Evolutionary conservation across 37 sponge, comb jelly and placozoan genomes (phyloP).

Genomic region (Aplysina aerophoba): DNA sequence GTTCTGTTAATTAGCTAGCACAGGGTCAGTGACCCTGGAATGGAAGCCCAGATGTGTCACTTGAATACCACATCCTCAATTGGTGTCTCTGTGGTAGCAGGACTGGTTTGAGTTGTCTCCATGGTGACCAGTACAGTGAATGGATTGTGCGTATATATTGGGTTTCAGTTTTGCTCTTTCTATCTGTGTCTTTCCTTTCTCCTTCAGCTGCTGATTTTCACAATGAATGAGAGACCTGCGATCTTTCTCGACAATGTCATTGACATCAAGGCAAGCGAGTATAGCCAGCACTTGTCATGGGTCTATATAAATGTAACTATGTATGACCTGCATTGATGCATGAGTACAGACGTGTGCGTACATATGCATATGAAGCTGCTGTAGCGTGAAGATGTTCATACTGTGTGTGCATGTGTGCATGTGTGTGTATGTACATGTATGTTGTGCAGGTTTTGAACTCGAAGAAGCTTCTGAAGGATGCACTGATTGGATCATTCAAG

Average conservation of each 20-base stretch:
- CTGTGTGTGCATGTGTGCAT: not conserved
- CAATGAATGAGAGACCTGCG: constrained; percentile 74
- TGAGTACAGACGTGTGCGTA: not conserved
- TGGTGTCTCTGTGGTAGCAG: too few species aligned
- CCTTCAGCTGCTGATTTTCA: constrained; percentile 81
- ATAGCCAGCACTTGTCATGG: too few species aligned
- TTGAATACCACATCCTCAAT: too few species aligned
- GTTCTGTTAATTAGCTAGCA: too few species aligned
- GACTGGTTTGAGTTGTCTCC: too few species aligned
- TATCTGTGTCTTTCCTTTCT: not conserved
- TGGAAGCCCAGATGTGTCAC: too few species aligned
- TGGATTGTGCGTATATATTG: too few species aligned
- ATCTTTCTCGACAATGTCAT: constrained; percentile 85
- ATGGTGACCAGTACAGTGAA: too few species aligned
- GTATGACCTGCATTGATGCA: not conserved
- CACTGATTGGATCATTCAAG: constrained; percentile 97
- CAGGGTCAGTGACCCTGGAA: too few species aligned
- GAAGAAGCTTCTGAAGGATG: constrained; percentile 77
- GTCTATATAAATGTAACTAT: not conserved
- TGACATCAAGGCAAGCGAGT: constrained; percentile 72
- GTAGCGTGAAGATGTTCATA: too few species aligned
- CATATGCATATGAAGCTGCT: too few species aligned
- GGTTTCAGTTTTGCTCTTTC: too few species aligned
- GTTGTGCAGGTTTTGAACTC: constrained; percentile 78
- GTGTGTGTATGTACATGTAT: not conserved